phyloP scores from a whole-genome alignment of 2,113 vertebrate genomes.

The Panthera tigris region DNA sequence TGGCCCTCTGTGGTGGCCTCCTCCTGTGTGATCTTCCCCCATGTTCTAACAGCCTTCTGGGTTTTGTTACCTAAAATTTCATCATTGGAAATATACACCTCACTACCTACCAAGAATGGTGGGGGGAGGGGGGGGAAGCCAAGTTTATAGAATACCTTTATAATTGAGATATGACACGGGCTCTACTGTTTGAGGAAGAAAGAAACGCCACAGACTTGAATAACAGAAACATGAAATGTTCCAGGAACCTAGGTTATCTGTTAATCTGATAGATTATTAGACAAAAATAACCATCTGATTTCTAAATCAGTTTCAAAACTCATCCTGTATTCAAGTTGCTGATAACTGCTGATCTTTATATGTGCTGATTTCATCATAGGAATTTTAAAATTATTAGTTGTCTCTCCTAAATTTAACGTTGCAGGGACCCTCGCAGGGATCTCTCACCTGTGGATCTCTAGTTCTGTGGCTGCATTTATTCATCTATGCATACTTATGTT shows the following conservation, averaged over 20 bases:
- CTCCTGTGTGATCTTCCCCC: not conserved
- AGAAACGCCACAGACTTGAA: not conserved
- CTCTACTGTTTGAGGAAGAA: not conserved
- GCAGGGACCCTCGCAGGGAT: not conserved
- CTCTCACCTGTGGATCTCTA: not conserved
- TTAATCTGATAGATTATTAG: not conserved
- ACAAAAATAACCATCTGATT: not conserved
- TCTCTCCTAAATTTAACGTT: not conserved
- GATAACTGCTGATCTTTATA: not conserved
- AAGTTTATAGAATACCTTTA: not conserved
- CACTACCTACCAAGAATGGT: not conserved
- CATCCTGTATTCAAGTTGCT: not conserved
- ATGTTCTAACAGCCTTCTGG: not conserved
- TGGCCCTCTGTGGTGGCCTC: not conserved
- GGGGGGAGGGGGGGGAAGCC: too few species aligned
- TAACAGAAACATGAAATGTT: not conserved
- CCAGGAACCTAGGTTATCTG: not conserved
- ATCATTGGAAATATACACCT: not conserved
- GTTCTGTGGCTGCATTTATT: not conserved
- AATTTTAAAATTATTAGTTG: not conserved
- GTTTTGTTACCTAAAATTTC: not conserved
- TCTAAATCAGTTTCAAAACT: conserved; percentile 16
- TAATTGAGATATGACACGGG: not conserved
- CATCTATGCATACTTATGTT: not conserved
- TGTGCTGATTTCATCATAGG: not conserved